Base-by-base conservation (phyloP, 2,888 invertebrate species). In the Dicycla oo region DNA sequence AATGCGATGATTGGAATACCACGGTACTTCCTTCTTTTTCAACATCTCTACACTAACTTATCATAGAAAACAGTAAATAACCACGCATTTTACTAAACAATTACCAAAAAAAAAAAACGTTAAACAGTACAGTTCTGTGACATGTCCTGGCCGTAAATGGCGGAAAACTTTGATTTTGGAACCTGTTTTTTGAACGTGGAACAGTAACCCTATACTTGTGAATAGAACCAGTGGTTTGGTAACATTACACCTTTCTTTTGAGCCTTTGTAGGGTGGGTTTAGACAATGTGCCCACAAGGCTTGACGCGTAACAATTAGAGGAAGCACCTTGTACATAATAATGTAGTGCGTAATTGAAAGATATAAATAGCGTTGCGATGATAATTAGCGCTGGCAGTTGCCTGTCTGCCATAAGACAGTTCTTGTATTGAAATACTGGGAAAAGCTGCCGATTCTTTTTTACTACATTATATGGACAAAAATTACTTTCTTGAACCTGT, bases 21-120 rank as follows among this genome's bases (percentile, higher is more conserved):
- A 96, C 20, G 94, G 93, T 73, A 89, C 90, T 87, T 95, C 95
- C 81, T 94, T 95, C 84, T 94, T 96, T 89, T 95, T 96, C 83
- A 96, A 90, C 96, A 96, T 96, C 75, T 88, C 90, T 86, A 85
- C 79, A 87, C 86, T 86, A 86, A 83, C 82, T 86, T 85, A 83
- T 78, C 72, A 83, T 81, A 76, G 79, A 78, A 69, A 73, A 82
- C 56, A 70, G 78, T 73, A 75, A 85, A 85, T 61, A 80, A 61
- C 77, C 70, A 83, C 86, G 75, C 87, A 89, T 89, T 83, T 84
- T 86, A 83, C 74, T 81, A 78, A 67, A 68, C 78, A 77, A 60
- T 71, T 64, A 70, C 80, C 77, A 81, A 34, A 80, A 62, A 81
- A n/a, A 73, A 67, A 73, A 77, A 69, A 69, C 2, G 18, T 53